Evolutionary conservation across 2,888 invertebrate genomes (phyloP), one percentile per base, ranked within the genome.

Genomic region (Drosophila nr. medialis): DNA sequence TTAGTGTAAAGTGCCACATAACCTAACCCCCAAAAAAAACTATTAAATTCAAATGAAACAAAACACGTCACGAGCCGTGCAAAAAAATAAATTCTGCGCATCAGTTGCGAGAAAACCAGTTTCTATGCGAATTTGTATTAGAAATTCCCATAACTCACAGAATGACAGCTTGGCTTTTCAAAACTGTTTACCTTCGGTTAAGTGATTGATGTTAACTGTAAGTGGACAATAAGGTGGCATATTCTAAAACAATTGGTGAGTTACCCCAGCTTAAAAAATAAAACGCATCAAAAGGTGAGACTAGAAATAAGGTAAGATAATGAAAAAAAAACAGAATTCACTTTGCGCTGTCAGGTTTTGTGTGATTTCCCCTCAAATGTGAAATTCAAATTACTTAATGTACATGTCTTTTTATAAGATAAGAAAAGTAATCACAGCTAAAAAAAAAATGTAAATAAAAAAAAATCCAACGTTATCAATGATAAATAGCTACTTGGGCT

Each of bases 61-160:
- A 45, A 55, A 40, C 27, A 40, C 21, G 21, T 34, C 32, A 56
- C 67, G 29, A 36, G 18, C n/a, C 42, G 50, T 45, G 53, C 42
- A 45, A 40, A 56, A 40, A 56, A 27, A 36, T 18, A 11, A 51
- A 51, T 32, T 67, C 21, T 34, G 56, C n/a, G 56, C 11, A 58
- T 66, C 29, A 15, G 40, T 24, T n/a, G 29, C n/a, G 21, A 54
- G 2, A 38, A 29, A 70, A 61, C 71, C 61, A 11, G 70, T 70
- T 70, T 38, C 27, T 30, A n/a, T 49, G 53, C 48, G 49, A 54
- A 42, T 55, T 55, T 24, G 36, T 42, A 36, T 51, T 70, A 55
- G 42, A 70, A 70, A 70, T 70, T 61, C 50, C 42, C 70, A 70
- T 60, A 69, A 38, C 18, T 69, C 69, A 34, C n/a, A 59, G 54